Conservation (phyloP, 1,140 invertebrate species). For the Pseudomyrmex concolor region DNA sequence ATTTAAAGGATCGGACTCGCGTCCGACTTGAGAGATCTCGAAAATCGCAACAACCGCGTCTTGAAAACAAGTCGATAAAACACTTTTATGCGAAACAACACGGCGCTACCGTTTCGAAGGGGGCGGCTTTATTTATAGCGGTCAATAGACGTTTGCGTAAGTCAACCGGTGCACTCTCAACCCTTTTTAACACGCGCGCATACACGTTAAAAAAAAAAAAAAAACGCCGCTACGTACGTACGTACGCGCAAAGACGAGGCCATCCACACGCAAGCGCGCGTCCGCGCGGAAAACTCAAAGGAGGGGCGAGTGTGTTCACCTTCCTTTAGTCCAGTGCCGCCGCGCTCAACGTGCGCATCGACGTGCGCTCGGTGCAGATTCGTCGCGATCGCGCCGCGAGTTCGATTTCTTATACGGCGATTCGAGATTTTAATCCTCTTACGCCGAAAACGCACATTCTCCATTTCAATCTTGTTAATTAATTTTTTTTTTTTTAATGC, state of each 20-base stretch:
- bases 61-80: background rate
- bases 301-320: constrained; percentile 75
- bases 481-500: no score
- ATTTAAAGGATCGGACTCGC: no score
- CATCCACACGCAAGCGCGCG: constrained; percentile 30
- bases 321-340: constrained; percentile 79
- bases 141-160: constrained; percentile 68
- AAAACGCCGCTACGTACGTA: background rate
- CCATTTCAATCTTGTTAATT: background rate
- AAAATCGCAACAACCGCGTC: background rate
- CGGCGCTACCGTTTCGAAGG: constrained; percentile 4
- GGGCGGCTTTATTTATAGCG: constrained; percentile 48
- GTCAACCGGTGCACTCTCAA: constrained; percentile 64
- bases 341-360: constrained; percentile 74
- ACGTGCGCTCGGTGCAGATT: constrained; percentile 24
- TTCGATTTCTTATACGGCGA: no score
- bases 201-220: background rate
- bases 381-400: constrained; percentile 2
- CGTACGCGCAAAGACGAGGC: constrained; percentile 66
- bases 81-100: background rate
- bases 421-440: background rate
- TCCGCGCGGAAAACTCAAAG: constrained; percentile 75
- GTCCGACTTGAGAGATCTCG: no score
- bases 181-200: constrained; percentile 45
- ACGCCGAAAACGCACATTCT: background rate